These are phyloP conservation scores for Sisor rabdophorus DNA, from an alignment of 2,113 vertebrate species.

Conservation along the genomic window DNA sequence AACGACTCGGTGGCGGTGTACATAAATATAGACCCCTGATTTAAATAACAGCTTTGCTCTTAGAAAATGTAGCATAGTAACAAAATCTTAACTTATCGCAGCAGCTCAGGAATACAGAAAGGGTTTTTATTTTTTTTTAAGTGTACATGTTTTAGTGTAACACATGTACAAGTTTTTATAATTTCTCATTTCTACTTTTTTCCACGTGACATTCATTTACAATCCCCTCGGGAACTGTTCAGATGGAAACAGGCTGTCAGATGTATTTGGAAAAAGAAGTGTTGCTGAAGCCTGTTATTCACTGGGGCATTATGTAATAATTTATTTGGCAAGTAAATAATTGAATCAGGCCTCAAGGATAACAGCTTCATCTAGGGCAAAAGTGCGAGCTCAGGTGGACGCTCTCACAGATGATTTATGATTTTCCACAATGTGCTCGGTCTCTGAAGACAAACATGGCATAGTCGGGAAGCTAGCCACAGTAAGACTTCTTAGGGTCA, in stretches of 20 bases:
- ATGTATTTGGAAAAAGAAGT: slow-evolving; percentile 39
- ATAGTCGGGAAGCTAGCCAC: slow-evolving; percentile 34
- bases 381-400: slow-evolving; percentile 49
- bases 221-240: slow-evolving; percentile 28
- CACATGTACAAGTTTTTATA: neutral
- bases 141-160: no score
- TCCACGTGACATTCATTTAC: slow-evolving; percentile 17
- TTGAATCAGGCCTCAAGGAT: slow-evolving; percentile 60
- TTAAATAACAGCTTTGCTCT: neutral
- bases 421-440: slow-evolving; percentile 29
- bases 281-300: slow-evolving; percentile 49
- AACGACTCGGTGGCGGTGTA: neutral
- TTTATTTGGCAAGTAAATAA: slow-evolving; percentile 65
- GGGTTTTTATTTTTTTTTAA: no score
- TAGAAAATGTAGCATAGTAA: neutral
- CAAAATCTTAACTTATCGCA: slow-evolving; percentile 5
- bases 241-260: slow-evolving; percentile 43
- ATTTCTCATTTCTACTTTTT: neutral
- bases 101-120: neutral
- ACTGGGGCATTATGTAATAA: slow-evolving; percentile 59
- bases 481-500: slow-evolving; percentile 38
- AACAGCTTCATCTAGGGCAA: slow-evolving; percentile 43
- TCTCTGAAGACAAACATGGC: slow-evolving; percentile 35
- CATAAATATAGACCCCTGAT: neutral
- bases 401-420: slow-evolving; percentile 51